Evolutionary conservation across 2,113 vertebrate genomes (phyloP).

Genomic region (Phyllopteryx taeniolatus): DNA sequence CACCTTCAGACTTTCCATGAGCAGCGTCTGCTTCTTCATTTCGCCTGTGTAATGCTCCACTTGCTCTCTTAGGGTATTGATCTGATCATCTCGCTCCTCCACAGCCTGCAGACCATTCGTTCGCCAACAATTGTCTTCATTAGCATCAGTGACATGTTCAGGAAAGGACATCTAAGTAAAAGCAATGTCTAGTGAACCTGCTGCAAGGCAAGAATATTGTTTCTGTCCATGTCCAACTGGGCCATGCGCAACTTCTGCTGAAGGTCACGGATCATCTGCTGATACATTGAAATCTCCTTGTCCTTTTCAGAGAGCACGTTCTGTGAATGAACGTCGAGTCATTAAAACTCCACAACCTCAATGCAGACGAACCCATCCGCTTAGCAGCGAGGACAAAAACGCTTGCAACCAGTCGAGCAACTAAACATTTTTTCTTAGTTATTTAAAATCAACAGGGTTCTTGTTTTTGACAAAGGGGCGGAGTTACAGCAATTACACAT

Average conservation of each 20-base stretch:
- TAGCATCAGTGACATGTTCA: background rate
- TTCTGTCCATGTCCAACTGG: slow-evolving; percentile 88
- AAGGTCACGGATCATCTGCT: slow-evolving; percentile 84
- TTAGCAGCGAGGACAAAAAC: background rate
- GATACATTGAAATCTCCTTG: slow-evolving; percentile 85
- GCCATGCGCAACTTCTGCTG: slow-evolving; percentile 82
- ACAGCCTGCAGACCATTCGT: slow-evolving; percentile 73
- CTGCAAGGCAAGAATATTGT: slow-evolving; percentile 83
- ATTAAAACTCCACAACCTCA: background rate
- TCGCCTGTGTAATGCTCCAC: slow-evolving; percentile 88
- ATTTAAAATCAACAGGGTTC: no score
- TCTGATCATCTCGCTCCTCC: slow-evolving; percentile 88
- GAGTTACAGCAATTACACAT: no score
- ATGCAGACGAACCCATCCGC: background rate
- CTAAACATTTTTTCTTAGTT: no score
- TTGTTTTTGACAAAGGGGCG: no score
- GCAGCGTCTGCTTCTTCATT: slow-evolving; percentile 83
- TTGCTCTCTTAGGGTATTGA: slow-evolving; percentile 87
- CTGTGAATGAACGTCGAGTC: slow-evolving; percentile 64
- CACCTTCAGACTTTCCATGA: slow-evolving; percentile 84
- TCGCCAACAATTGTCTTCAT: background rate
- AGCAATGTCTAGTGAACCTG: slow-evolving; percentile 74
- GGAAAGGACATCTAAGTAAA: background rate
- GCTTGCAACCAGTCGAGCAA: background rate
- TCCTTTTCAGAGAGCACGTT: slow-evolving; percentile 87